These are phyloP conservation scores for Tipula confusa DNA, from an alignment of 2,888 invertebrate genomes.

Conservation along the genomic window DNA sequence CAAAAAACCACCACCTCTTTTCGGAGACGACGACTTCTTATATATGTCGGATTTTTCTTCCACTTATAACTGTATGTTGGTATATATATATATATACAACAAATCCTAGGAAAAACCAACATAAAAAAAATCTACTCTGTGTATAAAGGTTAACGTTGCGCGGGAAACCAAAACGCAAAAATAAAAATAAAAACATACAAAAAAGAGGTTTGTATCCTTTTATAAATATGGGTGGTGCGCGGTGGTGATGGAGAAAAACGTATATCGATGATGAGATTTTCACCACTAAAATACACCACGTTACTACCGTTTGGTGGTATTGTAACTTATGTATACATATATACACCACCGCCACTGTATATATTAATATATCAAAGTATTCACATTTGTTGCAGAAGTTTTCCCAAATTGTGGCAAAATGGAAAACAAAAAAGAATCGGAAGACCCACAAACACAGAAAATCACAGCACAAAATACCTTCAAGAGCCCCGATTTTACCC, in stretches of 20 bases:
- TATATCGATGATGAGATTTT: constrained; percentile 28
- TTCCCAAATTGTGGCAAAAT: constrained; percentile 27
- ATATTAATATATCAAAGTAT: background rate
- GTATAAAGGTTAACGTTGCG: constrained; percentile 30
- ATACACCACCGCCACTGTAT: background rate
- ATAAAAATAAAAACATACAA: background rate
- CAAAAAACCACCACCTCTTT: constrained; percentile 17
- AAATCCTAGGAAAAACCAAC: constrained; percentile 14
- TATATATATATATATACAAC: background rate
- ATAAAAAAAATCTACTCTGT: constrained; percentile 5
- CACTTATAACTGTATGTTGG: background rate
- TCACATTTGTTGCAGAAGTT: background rate
- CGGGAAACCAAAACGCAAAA: constrained; percentile 31
- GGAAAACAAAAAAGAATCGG: background rate
- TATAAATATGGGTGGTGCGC: constrained; percentile 16
- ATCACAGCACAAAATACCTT: constrained; percentile 16
- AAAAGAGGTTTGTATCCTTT: constrained; percentile 27
- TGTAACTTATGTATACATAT: background rate
- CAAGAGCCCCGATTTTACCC: background rate
- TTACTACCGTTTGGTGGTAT: constrained; percentile 21
- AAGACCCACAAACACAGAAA: constrained; percentile 28
- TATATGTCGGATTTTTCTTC: constrained; percentile 20
- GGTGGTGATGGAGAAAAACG: background rate
- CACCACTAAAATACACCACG: constrained; percentile 28
- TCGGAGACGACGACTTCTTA: background rate